Evolutionary conservation across 2,113 vertebrate genomes (phyloP).

Genomic region (Eptesicus fuscus): DNA sequence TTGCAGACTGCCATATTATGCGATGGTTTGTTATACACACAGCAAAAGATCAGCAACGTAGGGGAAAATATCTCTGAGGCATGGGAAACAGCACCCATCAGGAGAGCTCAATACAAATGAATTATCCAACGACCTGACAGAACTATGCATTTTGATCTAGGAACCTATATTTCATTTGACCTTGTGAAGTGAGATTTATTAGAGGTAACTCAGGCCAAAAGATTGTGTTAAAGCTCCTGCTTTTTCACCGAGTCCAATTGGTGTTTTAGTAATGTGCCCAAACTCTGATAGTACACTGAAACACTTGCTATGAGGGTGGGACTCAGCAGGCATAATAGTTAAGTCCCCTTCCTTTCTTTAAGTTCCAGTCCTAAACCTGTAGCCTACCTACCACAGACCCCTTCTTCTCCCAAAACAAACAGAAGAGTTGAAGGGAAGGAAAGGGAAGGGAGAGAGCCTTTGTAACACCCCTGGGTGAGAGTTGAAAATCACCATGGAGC

Average conservation of each 20-base stretch:
- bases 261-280: not conserved
- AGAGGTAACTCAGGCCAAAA: not conserved
- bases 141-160: not conserved
- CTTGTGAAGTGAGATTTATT: not conserved
- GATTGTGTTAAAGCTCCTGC: not conserved
- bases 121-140: not conserved
- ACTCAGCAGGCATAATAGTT: not conserved
- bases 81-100: not conserved
- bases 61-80: not conserved
- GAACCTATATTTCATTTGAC: not conserved
- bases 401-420: conserved; percentile 18
- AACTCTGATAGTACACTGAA: not conserved
- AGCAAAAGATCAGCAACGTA: not conserved
- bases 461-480: conserved; percentile 31
- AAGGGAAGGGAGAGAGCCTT: not conserved
- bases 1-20: not conserved
- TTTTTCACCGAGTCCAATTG: not conserved
- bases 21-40: not conserved
- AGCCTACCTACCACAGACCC: not conserved
- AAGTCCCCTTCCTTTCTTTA: not conserved
- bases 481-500: conserved; percentile 55
- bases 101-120: not conserved
- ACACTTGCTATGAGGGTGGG: not conserved
- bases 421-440: not conserved
- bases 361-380: not conserved